A percentile compares a stretch with the other conserved stretches of the same genome.
Conservation (phyloP, 2,113 vertebrate species). For the Gymnogyps californianus region DNA sequence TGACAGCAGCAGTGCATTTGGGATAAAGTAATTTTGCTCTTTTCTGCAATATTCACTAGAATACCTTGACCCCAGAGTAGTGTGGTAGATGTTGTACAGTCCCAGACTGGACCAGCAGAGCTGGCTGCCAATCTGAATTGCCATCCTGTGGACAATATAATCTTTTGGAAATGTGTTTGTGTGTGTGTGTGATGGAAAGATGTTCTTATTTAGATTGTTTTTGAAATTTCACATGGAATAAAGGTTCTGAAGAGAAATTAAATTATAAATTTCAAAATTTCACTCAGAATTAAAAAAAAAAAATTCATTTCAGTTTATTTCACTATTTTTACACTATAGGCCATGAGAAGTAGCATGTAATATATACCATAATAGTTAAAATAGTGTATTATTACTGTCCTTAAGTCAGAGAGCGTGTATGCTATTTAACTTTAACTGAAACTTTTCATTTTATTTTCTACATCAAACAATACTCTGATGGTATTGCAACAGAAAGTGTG, state of each 20-base stretch:
- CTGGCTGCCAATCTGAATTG: neutral
- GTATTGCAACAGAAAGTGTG: neutral
- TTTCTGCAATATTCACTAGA: neutral
- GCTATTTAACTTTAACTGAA: neutral
- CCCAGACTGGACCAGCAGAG: neutral
- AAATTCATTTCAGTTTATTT: neutral
- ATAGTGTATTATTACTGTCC: neutral
- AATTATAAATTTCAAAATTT: neutral
- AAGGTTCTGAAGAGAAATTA: neutral
- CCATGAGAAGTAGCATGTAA: neutral
- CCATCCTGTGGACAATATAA: neutral
- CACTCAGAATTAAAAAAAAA: neutral
- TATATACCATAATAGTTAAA: neutral
- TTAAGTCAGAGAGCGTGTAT: neutral
- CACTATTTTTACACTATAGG: neutral
- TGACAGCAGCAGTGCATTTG: neutral
- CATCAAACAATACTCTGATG: neutral
- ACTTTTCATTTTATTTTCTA: neutral
- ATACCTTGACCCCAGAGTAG: neutral
- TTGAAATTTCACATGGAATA: neutral
- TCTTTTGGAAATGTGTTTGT: neutral
- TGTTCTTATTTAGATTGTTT: neutral
- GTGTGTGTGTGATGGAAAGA: neutral
- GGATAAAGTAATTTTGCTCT: neutral
- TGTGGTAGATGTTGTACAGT: neutral